Evolutionary conservation across 2,797 vertebrate genomes (phyloP), one percentile per base, ranked within the genome.

Genomic region (Sebastes jordani): DNA sequence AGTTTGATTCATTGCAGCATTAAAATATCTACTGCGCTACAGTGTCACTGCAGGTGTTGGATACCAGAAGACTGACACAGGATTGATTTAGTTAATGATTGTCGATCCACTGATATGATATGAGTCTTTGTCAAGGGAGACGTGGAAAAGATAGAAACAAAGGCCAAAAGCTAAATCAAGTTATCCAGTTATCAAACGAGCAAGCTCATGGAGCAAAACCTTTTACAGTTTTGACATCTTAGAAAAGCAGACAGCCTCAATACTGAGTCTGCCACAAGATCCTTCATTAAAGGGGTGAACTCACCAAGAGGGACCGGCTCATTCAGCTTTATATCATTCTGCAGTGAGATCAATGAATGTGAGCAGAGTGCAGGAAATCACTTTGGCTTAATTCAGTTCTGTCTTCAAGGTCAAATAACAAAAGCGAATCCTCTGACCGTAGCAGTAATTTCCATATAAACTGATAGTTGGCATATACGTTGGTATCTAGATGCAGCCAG

Each of bases 1-100:
- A 76, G 78, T 92, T 86, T 93, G 91, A 93, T 92, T 90, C 86
- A 93, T 86, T 71, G 89, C 82, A 61, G 78, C 77, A 61, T 88
- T 82, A 80, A 86, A 83, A 76, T 27, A 30, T 82, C 66, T 71
- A 66, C 71, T 84, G 71, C 71, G 74, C 68, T 49, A 74, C 64
- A 36, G 42, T 54, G 78, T 82, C 71, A 65, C 72, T 81, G 80
- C 32, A 55, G 59, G 38, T 80, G 80, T 56, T 34, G 77, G 63
- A 81, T 62, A 76, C 77, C 59, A 29, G 18, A 68, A 69, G 77
- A 76, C 65, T 56, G 56, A 67, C 71, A 80, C 42, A 38, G 20
- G 34, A 64, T 36, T 71, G 62, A 68, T 61, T 70, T n/a, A 56
- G n/a, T 29, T 67, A n/a, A 54, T 42, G 11, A 75, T 80, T 11